A percentile compares a stretch with the other conserved stretches of the same genome.
Evolutionary conservation across 2,797 vertebrate species (phyloP).

Genomic region (Pangasius sanitwongsei): DNA sequence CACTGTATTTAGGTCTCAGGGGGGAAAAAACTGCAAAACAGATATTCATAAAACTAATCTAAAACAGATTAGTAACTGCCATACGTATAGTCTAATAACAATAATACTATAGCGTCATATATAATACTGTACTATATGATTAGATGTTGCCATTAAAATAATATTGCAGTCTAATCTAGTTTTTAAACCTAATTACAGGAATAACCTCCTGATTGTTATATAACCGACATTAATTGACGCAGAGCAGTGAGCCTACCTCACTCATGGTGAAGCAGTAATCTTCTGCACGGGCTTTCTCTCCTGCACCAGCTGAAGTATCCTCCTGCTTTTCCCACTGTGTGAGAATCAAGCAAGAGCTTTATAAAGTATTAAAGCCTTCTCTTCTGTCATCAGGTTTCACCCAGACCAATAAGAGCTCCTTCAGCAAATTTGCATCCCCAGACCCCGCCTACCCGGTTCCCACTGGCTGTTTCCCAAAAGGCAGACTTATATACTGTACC

Average conservation of each 20-base stretch:
- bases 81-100: background rate
- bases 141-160: background rate
- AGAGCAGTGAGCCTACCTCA: background rate
- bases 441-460: constrained; percentile 41
- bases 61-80: background rate
- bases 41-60: background rate
- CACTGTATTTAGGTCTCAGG: background rate
- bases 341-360: constrained; percentile 69
- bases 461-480: constrained; percentile 56
- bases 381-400: constrained; percentile 73
- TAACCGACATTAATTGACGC: background rate
- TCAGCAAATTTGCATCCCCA: background rate
- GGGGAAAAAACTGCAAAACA: background rate
- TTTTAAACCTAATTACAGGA: background rate
- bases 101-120: background rate
- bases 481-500: background rate
- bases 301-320: background rate
- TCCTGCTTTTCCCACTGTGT: constrained; percentile 56
- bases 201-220: background rate
- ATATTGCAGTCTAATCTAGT: background rate
- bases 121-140: background rate
- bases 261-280: background rate
- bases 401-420: constrained; percentile 75
- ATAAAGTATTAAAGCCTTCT: constrained; percentile 75
- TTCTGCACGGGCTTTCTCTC: background rate